Percentiles rank a stretch among this genome's conserved stretches.
Conservation (phyloP, 2,113 vertebrate genomes). For the Uria aalge region DNA sequence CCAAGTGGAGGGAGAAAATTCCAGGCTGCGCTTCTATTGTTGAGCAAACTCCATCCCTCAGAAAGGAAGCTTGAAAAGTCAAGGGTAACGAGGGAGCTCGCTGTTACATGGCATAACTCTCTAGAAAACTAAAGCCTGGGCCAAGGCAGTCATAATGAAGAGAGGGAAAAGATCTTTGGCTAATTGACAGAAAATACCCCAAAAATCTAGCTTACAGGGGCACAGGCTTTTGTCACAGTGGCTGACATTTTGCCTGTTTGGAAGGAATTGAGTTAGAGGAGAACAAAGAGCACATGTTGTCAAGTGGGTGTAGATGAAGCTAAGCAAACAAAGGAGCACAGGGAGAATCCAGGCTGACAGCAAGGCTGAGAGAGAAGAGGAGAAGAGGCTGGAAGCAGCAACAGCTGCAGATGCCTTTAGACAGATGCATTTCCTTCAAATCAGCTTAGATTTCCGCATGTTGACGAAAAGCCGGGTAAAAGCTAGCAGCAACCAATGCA, state of each 20-base stretch:
- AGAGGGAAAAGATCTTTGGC: neutral
- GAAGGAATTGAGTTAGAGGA: slow-evolving; percentile 1
- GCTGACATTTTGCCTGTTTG: neutral
- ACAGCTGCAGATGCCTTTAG: neutral
- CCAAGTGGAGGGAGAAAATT: neutral
- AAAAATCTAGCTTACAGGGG: neutral
- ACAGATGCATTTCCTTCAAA: neutral
- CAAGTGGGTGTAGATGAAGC: slow-evolving; percentile 19
- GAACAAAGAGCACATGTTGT: neutral
- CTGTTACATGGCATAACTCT: neutral
- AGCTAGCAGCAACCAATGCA: neutral
- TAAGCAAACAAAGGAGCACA: slow-evolving; percentile 7
- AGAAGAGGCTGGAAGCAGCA: neutral
- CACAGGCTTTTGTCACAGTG: neutral
- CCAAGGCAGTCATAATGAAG: neutral
- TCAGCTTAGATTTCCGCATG: neutral
- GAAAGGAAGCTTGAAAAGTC: neutral
- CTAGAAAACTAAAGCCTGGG: neutral
- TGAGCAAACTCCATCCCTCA: neutral
- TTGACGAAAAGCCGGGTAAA: neutral
- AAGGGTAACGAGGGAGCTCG: neutral
- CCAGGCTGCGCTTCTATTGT: neutral
- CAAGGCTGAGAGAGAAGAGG: neutral
- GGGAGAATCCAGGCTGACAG: neutral
- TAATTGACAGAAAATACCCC: neutral